Base-by-base conservation (phyloP, 2,888 invertebrate genomes). In the Acleris emargana region DNA sequence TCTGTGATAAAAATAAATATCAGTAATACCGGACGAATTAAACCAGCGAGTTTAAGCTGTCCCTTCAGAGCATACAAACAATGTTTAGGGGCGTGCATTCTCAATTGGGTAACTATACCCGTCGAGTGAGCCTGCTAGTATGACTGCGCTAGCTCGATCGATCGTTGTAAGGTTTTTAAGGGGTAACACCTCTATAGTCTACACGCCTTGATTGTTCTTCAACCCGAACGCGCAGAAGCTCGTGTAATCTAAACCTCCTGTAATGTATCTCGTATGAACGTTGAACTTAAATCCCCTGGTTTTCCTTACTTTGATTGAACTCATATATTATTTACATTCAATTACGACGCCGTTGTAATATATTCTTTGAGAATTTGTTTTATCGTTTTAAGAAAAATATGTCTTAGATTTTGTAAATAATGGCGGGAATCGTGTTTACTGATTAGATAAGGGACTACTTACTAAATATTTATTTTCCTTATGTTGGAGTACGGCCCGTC, bases 331-430 rank as follows among this genome's bases (percentile, higher is more conserved):
- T 51, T 51, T 13, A 25, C 22, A 28, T 28, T 42, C n/a, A 50
- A 9, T 25, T 17, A 32, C 28, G 38, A 17, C 11, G n/a, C 13
- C 18, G 38, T 25, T n/a, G 22, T 47, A 17, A 47, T 55, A 55
- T 42, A 13, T 32, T 47, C 54, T 42, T 16, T 13, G 6, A 54
- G 2, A 32, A 6, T 28, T 43, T 62, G 43, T 50, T 51, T 62
- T 62, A 47, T 38, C 22, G 32, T 62, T 38, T 54, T 54, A 11
- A 20, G 22, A 20, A 49, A 45, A 45, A 43, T 1, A 53, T 28
- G 18, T 43, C 42, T 28, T 9, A 18, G 60, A 60, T 52, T 50
- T n/a, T 17, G 42, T 45, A 16, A 55, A 57, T 57, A 5, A 25
- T 25, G 25, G n/a, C 13, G 7, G 17, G 18, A 47, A 32, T 6